These are phyloP conservation scores for Ageneiosus marmoratus DNA, from an alignment of 2,113 vertebrate species.

Conservation along the genomic window DNA sequence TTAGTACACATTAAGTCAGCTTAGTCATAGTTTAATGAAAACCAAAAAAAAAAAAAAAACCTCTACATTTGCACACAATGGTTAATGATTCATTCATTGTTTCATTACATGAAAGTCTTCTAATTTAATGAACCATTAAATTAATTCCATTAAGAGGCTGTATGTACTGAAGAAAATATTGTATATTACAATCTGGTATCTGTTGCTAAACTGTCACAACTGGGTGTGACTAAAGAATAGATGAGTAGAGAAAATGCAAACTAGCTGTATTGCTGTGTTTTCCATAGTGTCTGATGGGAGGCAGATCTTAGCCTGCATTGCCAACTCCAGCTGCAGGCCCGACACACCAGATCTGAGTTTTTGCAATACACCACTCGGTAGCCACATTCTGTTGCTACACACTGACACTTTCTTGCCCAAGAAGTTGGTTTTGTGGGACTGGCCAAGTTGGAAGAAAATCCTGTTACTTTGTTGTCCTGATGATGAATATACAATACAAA, in stretches of 20 bases:
- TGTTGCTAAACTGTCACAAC: background rate
- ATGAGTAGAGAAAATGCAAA: background rate
- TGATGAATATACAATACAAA: background rate
- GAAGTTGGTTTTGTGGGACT: conserved; percentile 56
- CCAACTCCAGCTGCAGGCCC: conserved; percentile 47
- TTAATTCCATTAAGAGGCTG: background rate
- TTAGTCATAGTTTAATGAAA: background rate
- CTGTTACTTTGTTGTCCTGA: background rate
- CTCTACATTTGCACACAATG: conserved; percentile 6
- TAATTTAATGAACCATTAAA: background rate
- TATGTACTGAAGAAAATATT: background rate
- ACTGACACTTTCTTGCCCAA: conserved; percentile 45
- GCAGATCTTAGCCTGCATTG: conserved; percentile 2
- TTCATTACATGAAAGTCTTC: background rate
- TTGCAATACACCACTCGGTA: conserved; percentile 51
- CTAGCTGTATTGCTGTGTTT: background rate
- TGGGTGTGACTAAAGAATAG: background rate
- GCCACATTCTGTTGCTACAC: conserved; percentile 36
- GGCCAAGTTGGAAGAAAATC: background rate
- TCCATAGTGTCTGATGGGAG: background rate
- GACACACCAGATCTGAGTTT: conserved; percentile 32
- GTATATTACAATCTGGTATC: background rate
- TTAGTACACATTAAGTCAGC: background rate
- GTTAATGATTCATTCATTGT: background rate
- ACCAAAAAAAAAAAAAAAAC: background rate